Evolutionary conservation across 2,888 invertebrate species (phyloP).

Genomic region (Xestia rhomboidea): DNA sequence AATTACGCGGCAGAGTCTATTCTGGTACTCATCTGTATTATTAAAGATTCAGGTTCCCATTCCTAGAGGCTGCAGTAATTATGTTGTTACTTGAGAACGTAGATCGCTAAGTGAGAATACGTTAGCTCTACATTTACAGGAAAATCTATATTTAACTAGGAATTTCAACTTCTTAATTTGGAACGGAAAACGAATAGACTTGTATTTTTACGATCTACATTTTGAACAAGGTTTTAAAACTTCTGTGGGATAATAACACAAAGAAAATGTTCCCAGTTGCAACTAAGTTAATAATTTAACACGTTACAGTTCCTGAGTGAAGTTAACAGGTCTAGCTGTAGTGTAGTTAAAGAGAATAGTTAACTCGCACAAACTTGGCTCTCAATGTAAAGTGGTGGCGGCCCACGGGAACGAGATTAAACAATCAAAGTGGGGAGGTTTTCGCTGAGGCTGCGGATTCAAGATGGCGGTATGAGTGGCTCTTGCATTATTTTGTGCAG

Average conservation of each 20-base stretch:
- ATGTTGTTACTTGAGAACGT: constrained; percentile 3
- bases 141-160: neutral
- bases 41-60: constrained; percentile 1
- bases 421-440: constrained; percentile 37
- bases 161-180: neutral
- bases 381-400: constrained; percentile 18
- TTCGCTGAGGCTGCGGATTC: constrained; percentile 16
- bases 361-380: constrained; percentile 41
- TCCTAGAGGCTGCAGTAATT: constrained; percentile 2
- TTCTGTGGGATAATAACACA: neutral
- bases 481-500: constrained; percentile 12
- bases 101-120: constrained; percentile 16
- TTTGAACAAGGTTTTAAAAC: neutral
- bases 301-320: neutral
- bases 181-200: neutral
- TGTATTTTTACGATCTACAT: neutral
- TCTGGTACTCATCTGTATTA: neutral
- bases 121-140: constrained; percentile 9
- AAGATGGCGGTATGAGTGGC: constrained; percentile 18
- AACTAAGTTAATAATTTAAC: constrained; percentile 9
- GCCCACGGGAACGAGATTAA: constrained; percentile 46
- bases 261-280: neutral
- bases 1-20: neutral
- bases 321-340: neutral
- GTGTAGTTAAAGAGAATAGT: constrained; percentile 20